Evolutionary conservation across 2,888 invertebrate genomes (phyloP).

Genomic region (Leptinotarsa juncta): DNA sequence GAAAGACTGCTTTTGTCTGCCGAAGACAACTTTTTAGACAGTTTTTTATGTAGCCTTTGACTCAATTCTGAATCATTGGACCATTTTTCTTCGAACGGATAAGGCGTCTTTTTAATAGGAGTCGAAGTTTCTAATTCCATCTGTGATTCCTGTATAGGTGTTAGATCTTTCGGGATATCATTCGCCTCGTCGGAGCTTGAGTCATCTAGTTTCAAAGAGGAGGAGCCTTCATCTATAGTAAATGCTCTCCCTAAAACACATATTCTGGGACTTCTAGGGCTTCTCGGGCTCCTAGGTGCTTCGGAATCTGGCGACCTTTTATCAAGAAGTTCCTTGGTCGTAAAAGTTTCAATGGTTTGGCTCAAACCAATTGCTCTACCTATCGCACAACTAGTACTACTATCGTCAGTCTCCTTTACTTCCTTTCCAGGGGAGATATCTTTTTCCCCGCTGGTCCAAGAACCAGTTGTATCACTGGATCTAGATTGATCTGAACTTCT

Average conservation of each 20-base stretch:
- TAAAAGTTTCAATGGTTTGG: slow-evolving; percentile 76
- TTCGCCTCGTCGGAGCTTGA: slow-evolving; percentile 60
- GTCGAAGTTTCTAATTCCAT: slow-evolving; percentile 48
- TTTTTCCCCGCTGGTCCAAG: slow-evolving; percentile 85
- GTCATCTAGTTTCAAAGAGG: slow-evolving; percentile 52
- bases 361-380: slow-evolving; percentile 83
- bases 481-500: slow-evolving; percentile 80
- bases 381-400: slow-evolving; percentile 82
- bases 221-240: slow-evolving; percentile 64
- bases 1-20: slow-evolving; percentile 62
- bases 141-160: slow-evolving; percentile 57
- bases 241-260: slow-evolving; percentile 64
- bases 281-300: slow-evolving; percentile 62
- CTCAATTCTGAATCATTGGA: slow-evolving; percentile 64
- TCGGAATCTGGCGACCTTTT: slow-evolving; percentile 57
- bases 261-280: slow-evolving; percentile 63
- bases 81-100: slow-evolving; percentile 67
- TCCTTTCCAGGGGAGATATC: slow-evolving; percentile 74
- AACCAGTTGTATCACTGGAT: slow-evolving; percentile 80
- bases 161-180: slow-evolving; percentile 61
- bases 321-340: slow-evolving; percentile 73
- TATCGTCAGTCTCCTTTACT: slow-evolving; percentile 77
- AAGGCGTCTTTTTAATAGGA: slow-evolving; percentile 59
- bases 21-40: slow-evolving; percentile 63
- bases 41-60: slow-evolving; percentile 62